These are phyloP conservation scores for Metridium senile DNA, from an alignment of 92 coral and sea anemone genomes.

Conservation along the genomic window DNA sequence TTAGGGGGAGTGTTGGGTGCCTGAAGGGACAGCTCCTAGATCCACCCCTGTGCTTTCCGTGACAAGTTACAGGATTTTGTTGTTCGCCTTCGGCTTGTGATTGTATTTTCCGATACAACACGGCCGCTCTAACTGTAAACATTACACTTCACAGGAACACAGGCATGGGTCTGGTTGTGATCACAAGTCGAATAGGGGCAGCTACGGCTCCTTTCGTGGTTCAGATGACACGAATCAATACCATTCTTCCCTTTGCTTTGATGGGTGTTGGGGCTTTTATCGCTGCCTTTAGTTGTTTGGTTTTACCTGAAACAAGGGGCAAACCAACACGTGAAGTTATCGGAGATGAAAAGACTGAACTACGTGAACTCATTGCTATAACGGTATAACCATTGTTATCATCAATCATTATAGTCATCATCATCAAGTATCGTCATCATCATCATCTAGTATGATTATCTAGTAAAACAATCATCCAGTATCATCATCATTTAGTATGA, in stretches of 20 bases:
- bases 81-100: no score
- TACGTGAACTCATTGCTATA: no score
- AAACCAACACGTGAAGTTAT: conserved; percentile 69
- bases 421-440: no score
- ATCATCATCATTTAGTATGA: no score
- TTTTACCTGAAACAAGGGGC: conserved; percentile 72
- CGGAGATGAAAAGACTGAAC: conserved; percentile 47
- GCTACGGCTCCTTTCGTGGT: conserved; percentile 73
- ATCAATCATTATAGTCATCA: no score
- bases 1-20: no score
- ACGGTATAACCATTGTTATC: no score
- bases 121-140: no score
- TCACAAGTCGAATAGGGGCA: conserved; percentile 72
- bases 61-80: no score
- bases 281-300: conserved; percentile 70
- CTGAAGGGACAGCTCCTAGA: no score
- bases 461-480: background rate
- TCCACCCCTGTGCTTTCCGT: no score
- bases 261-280: conserved; percentile 67
- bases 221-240: conserved; percentile 65
- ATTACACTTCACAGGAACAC: conserved; percentile 67
- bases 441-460: background rate
- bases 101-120: no score
- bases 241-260: conserved; percentile 69
- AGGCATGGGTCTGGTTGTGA: conserved; percentile 73